phyloP scores from a whole-genome alignment of 2,113 vertebrate species.

The Ptilorrhoa leucosticta region DNA sequence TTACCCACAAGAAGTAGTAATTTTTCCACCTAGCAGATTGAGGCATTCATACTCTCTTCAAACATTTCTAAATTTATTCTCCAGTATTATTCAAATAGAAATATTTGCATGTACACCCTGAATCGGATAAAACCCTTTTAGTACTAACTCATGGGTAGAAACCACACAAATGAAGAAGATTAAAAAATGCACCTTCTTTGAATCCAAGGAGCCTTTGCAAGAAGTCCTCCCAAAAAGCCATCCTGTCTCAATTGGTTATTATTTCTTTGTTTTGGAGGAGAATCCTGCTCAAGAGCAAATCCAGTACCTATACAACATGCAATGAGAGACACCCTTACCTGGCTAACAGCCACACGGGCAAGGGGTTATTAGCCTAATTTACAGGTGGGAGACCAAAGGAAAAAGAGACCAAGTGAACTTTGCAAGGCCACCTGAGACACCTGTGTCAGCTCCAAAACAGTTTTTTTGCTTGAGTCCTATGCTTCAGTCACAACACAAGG shows the following conservation, averaged over 20 bases:
- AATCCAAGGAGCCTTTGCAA: neutral
- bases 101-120: conserved; percentile 74
- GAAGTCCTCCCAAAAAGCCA: neutral
- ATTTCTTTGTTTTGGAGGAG: neutral
- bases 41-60: conserved; percentile 78
- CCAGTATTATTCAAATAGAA: conserved; percentile 77
- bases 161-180: conserved; percentile 70
- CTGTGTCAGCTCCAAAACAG: neutral
- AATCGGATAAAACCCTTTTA: conserved; percentile 64
- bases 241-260: neutral
- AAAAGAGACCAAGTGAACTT: neutral
- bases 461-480: neutral
- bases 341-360: neutral
- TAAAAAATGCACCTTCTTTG: conserved; percentile 37
- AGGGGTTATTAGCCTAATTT: neutral
- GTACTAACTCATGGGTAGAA: conserved; percentile 51
- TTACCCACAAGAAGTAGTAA: conserved; percentile 75
- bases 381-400: neutral
- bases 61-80: conserved; percentile 80
- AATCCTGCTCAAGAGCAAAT: neutral
- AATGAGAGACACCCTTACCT: neutral
- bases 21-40: conserved; percentile 79
- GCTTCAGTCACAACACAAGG: neutral
- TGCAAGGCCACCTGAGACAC: neutral
- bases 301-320: neutral